Percentiles rank a stretch among this genome's conserved stretches.
Evolutionary conservation across 2,888 invertebrate species (phyloP).

Genomic region (Conus canariensis): DNA sequence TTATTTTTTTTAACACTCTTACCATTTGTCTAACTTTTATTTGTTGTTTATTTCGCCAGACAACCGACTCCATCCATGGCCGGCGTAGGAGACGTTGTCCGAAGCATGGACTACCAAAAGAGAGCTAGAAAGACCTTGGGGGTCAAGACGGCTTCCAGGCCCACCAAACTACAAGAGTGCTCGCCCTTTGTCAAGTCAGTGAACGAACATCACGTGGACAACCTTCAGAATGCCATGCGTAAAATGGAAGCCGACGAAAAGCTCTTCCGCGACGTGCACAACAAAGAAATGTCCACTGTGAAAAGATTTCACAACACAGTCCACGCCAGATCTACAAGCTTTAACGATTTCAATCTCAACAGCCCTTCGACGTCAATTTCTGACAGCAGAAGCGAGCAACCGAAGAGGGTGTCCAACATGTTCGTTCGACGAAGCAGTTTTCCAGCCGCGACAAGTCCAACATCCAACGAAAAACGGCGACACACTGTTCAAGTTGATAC

Average conservation of each 20-base stretch:
- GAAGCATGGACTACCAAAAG: slow-evolving; percentile 37
- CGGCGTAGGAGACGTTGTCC: background rate
- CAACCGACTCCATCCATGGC: slow-evolving; percentile 3
- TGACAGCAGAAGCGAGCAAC: background rate
- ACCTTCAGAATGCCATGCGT: slow-evolving; percentile 33
- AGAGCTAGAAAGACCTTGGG: slow-evolving; percentile 30
- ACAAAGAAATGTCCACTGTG: slow-evolving; percentile 26
- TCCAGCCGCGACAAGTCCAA: background rate
- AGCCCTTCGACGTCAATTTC: background rate
- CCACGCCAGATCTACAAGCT: slow-evolving; percentile 20
- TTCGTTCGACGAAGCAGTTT: slow-evolving; percentile 18
- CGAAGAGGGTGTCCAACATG: background rate
- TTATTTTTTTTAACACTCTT: background rate
- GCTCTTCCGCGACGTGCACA: slow-evolving; percentile 28
- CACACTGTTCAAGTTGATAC: slow-evolving; percentile 25
- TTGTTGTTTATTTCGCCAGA: too few relatives aligned
- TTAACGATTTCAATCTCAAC: background rate
- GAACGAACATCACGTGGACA: slow-evolving; percentile 29
- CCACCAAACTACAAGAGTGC: slow-evolving; percentile 40
- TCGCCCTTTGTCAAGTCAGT: slow-evolving; percentile 34
- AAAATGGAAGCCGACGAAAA: slow-evolving; percentile 41
- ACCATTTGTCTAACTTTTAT: background rate
- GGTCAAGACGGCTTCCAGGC: background rate
- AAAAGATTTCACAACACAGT: slow-evolving; percentile 37
- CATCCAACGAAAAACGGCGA: slow-evolving; percentile 27